A percentile compares a stretch with the other conserved stretches of the same genome.
These are phyloP conservation scores for Rhabditoides inermis DNA, from an alignment of 2,888 invertebrate species.

Conservation along the genomic window DNA sequence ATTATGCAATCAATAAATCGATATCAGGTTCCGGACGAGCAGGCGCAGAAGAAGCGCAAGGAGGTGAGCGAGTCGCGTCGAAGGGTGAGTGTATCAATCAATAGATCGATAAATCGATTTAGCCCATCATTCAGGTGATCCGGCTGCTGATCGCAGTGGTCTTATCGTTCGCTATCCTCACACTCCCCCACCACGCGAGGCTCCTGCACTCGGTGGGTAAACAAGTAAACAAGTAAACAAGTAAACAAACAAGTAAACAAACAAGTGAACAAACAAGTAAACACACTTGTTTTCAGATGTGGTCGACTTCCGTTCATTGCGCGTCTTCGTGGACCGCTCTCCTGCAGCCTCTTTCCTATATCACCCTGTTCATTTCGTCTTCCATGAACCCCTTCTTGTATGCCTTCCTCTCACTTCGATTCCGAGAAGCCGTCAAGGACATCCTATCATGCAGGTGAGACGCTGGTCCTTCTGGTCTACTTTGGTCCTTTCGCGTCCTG, in stretches of 20 bases:
- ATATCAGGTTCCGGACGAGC: not conserved
- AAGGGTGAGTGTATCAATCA: conserved; percentile 9
- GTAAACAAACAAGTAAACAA: conserved; percentile 1
- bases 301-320: conserved; percentile 24
- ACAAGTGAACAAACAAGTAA: not conserved
- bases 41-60: conserved; percentile 18
- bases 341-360: conserved; percentile 41
- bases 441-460: conserved; percentile 25
- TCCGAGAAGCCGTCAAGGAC: conserved; percentile 41
- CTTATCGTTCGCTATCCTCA: conserved; percentile 77
- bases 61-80: conserved; percentile 12
- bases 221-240: not conserved
- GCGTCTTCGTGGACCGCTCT: conserved; percentile 29
- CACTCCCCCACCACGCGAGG: conserved; percentile 77
- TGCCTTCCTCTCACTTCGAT: conserved; percentile 45
- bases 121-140: conserved; percentile 58
- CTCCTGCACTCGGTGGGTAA: conserved; percentile 29
- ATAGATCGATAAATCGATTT: not conserved
- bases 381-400: conserved; percentile 47
- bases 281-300: conserved; percentile 23
- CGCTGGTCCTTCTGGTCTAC: not conserved
- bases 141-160: conserved; percentile 81
- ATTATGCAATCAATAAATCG: conserved; percentile 6
- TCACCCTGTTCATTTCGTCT: conserved; percentile 39
- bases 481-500: not conserved